Percentiles rank a stretch among this genome's conserved stretches.
Evolutionary conservation across 2,113 vertebrate species (phyloP).

Genomic region (Oceanodroma tethys): DNA sequence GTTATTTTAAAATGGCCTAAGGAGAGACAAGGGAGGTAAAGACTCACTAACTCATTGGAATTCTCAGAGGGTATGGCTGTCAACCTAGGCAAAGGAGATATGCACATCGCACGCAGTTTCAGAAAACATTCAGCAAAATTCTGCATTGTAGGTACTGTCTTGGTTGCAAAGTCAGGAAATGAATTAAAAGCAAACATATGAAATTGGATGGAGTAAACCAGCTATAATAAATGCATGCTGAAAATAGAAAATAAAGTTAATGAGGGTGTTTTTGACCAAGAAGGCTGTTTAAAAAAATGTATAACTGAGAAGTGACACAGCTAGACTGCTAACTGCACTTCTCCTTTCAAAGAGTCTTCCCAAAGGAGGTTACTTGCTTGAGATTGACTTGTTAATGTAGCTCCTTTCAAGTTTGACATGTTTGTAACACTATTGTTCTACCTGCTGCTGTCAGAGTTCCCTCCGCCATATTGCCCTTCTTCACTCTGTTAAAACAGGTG

Average conservation of each 20-base stretch:
- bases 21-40: constrained; percentile 3
- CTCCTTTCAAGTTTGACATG: background rate
- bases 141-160: background rate
- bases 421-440: background rate
- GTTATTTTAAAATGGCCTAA: constrained; percentile 47
- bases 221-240: background rate
- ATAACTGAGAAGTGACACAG: background rate
- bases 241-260: constrained; percentile 30
- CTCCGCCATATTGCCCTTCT: background rate
- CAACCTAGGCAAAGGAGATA: constrained; percentile 34
- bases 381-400: background rate
- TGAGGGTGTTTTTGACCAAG: background rate
- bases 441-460: background rate
- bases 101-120: background rate
- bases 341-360: background rate
- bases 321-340: background rate
- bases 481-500: background rate
- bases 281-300: background rate
- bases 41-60: constrained; percentile 26
- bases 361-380: background rate
- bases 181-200: background rate
- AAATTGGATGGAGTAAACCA: background rate
- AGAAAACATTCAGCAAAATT: constrained; percentile 34
- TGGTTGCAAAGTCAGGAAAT: background rate
- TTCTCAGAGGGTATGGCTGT: constrained; percentile 35